Evolutionary conservation across 2,888 invertebrate genomes (phyloP), one percentile per base, ranked within the genome.

Genomic region (Blera fallax): DNA sequence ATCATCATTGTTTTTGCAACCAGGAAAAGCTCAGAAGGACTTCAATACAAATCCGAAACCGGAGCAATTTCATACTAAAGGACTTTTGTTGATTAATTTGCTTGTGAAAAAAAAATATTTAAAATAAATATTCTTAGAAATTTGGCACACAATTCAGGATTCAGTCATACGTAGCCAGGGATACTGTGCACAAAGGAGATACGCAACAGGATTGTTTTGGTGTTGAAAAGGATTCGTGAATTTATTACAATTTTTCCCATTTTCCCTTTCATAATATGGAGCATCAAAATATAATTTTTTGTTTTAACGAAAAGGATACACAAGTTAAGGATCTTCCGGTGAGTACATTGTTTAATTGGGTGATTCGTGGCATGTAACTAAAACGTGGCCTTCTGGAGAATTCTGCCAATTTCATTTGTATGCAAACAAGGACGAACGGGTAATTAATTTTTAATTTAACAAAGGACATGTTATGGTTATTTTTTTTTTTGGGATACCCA

Each of bases 371-470:
- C 56, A 34, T 64, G 14, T 54, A 54, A 34, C 62, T 56, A 37
- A 21, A 24, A 45, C 32, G 64, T 74, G n/a, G 40, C 60, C 37
- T 37, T n/a, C 3, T 34, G 6, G 14, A 50, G 14, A 27, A 18
- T 74, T 43, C 43, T 21, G 54, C 54, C 73, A 58, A 73, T 62
- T 52, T 37, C 62, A 52, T 43, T 52, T 7, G 32, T 37, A 50
- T 27, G 34, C 48, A 58, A 72, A 60, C 37, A 54, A 54, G 29
- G 74, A 43, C 27, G 24, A 6, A 14, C 45, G 62, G 40, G 37
- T 56, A 65, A 74, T 54, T 74, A 74, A 74, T 64, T 65, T 64
- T 74, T 45, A 74, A 64, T 74, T 65, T 62, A 27, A 37, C 52
- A 54, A 32, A 40, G 69, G 58, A 60, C 56, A 72, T 48, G 37